phyloP scores from a whole-genome alignment of 1,140 invertebrate species.

The Zaprionus capensis region DNA sequence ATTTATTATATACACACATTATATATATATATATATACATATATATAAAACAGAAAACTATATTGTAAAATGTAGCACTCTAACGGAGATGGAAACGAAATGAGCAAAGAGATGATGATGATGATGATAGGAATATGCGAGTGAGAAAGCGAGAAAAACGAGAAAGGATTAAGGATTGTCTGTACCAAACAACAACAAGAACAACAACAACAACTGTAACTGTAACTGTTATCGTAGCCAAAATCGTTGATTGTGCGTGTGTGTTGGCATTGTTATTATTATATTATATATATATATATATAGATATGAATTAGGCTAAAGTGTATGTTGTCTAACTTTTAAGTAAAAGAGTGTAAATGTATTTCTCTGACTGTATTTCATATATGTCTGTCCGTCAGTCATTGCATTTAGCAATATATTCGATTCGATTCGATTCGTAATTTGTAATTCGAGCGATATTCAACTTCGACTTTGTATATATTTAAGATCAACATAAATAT shows the following conservation, averaged over 20 bases:
- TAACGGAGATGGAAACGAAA: slow-evolving; percentile 23
- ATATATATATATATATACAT: slow-evolving; percentile 42
- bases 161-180: background rate
- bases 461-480: slow-evolving; percentile 58
- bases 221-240: slow-evolving; percentile 72
- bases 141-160: slow-evolving; percentile 18
- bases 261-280: slow-evolving; percentile 55
- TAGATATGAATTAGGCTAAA: slow-evolving; percentile 56
- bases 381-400: slow-evolving; percentile 49
- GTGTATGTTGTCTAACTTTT: slow-evolving; percentile 74
- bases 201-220: slow-evolving; percentile 44
- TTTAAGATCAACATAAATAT: slow-evolving; percentile 19
- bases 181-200: slow-evolving; percentile 62
- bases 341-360: slow-evolving; percentile 66
- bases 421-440: background rate
- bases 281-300: slow-evolving; percentile 35
- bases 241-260: slow-evolving; percentile 68
- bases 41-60: slow-evolving; percentile 17
- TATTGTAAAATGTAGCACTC: slow-evolving; percentile 38
- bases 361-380: slow-evolving; percentile 59
- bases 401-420: slow-evolving; percentile 54
- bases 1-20: slow-evolving; percentile 57
- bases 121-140: slow-evolving; percentile 14
- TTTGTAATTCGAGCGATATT: slow-evolving; percentile 30
- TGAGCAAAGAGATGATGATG: slow-evolving; percentile 37